These are phyloP conservation scores for Scomber scombrus DNA, from an alignment of 2,113 vertebrate genomes.

Conservation along the genomic window DNA sequence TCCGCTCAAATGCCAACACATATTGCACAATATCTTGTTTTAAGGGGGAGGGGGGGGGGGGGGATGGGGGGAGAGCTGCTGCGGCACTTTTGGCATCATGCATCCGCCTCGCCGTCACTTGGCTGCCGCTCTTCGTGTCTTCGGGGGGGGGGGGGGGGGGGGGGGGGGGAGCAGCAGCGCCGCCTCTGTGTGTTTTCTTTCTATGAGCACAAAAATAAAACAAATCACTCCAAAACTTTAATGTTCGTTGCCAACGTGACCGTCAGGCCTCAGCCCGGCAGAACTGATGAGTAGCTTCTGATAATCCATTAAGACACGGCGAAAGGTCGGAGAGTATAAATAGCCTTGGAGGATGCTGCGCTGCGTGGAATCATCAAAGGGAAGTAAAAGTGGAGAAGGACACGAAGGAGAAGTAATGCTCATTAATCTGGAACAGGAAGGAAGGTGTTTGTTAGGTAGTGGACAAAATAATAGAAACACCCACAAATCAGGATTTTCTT, in stretches of 20 bases:
- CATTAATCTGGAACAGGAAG: conserved; percentile 51
- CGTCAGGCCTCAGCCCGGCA: conserved; percentile 61
- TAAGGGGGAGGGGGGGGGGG: conserved; percentile 36
- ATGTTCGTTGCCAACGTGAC: conserved; percentile 64
- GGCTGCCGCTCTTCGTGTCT: conserved; percentile 71
- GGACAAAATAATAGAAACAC: conserved; percentile 35
- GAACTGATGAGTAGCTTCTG: conserved; percentile 77
- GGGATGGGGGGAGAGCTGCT: not conserved
- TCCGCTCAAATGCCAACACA: conserved; percentile 67
- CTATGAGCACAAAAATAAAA: too few species aligned
- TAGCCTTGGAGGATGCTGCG: conserved; percentile 77
- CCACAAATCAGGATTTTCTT: not conserved
- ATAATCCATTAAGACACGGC: conserved; percentile 80
- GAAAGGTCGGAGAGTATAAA: conserved; percentile 75
- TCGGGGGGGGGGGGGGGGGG: conserved; percentile 64
- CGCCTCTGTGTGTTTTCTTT: conserved; percentile 35
- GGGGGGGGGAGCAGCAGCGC: too few species aligned
- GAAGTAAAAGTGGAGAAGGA: conserved; percentile 42
- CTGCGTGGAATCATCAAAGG: conserved; percentile 17
- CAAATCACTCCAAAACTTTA: conserved; percentile 70
- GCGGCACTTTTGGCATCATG: conserved; percentile 66
- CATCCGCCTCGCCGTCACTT: conserved; percentile 65
- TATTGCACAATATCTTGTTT: conserved; percentile 75
- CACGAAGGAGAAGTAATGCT: conserved; percentile 31
- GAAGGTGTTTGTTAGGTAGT: not conserved